phyloP scores from a whole-genome alignment of 2,113 vertebrate species.

The Myotis brandtii region DNA sequence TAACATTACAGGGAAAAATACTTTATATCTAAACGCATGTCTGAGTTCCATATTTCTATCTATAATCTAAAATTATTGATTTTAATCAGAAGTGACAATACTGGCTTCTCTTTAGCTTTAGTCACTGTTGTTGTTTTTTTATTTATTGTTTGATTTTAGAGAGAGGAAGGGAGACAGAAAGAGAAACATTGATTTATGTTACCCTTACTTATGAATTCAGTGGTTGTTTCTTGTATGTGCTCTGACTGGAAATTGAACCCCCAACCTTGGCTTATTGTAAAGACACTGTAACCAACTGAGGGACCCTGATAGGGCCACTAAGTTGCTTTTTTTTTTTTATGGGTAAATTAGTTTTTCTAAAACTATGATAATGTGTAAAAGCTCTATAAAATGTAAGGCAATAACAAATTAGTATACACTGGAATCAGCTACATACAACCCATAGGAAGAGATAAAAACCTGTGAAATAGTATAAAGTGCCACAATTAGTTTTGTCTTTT shows the following conservation, averaged over 20 bases:
- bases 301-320: not conserved
- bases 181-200: not conserved
- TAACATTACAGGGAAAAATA: not conserved
- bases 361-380: slow-evolving; percentile 2
- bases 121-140: not conserved
- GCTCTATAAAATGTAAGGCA: not conserved
- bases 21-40: not conserved
- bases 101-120: slow-evolving; percentile 10
- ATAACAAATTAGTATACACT: not conserved
- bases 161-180: not conserved
- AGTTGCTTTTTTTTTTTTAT: not conserved
- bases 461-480: not conserved
- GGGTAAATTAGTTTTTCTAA: not conserved
- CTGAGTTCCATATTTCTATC: not conserved
- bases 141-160: not conserved
- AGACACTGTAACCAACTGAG: not conserved
- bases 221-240: not conserved
- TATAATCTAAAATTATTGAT: slow-evolving; percentile 15
- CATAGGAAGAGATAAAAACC: not conserved
- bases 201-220: not conserved
- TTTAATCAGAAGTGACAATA: slow-evolving; percentile 34
- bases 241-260: not conserved
- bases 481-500: not conserved
- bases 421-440: not conserved
- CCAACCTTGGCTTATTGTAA: not conserved